Conservation (phyloP, 2,888 invertebrate species). For the Trichopria drosophilae region DNA sequence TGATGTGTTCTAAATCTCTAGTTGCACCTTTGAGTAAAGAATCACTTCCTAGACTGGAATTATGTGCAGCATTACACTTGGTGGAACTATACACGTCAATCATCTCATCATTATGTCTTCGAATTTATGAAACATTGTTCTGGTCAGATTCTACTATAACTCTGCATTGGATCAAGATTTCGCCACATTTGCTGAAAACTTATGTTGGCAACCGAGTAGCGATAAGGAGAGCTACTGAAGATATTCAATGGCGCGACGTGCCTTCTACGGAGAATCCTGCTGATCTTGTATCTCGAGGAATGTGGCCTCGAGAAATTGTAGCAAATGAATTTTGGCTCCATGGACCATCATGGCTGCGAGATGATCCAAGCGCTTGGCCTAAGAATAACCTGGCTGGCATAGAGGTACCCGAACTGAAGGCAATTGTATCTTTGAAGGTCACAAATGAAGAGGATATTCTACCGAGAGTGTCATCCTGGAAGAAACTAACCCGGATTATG, state of each 20-base stretch:
- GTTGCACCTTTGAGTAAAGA: conserved; percentile 16
- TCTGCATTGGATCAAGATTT: conserved; percentile 17
- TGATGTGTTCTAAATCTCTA: conserved; percentile 21
- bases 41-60: conserved; percentile 22
- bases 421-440: no score
- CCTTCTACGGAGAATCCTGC: no score
- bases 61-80: conserved; percentile 21
- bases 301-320: no score
- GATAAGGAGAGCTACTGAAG: not conserved
- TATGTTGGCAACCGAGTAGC: conserved; percentile 26
- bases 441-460: no score
- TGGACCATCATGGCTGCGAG: no score
- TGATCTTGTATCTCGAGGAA: no score
- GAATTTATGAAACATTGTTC: conserved; percentile 10
- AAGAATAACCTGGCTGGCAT: not conserved
- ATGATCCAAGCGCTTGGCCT: conserved; percentile 2
- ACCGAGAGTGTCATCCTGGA: no score
- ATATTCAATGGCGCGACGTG: not conserved
- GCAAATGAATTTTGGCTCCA: no score
- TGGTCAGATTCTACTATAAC: conserved; percentile 25
- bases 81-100: conserved; percentile 10
- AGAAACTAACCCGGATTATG: not conserved
- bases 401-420: conserved; percentile 2
- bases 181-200: conserved; percentile 14
- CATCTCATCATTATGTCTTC: not conserved